These are phyloP conservation scores for Prionace glauca DNA, from an alignment of 2,797 vertebrate species.

Conservation along the genomic window DNA sequence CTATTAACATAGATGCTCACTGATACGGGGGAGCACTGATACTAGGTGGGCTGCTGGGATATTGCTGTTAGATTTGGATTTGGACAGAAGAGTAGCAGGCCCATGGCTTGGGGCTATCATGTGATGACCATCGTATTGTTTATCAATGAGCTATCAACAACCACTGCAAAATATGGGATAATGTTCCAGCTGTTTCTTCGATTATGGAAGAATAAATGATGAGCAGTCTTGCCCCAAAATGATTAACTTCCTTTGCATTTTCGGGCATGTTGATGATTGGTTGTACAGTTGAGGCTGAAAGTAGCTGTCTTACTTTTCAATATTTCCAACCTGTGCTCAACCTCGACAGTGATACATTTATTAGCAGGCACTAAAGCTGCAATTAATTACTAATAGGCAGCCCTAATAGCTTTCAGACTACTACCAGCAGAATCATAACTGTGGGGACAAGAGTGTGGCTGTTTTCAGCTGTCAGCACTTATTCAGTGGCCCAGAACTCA, in stretches of 20 bases:
- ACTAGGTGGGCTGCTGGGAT: not conserved
- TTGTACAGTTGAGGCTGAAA: not conserved
- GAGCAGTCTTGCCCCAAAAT: not conserved
- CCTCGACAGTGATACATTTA: slow-evolving; percentile 39
- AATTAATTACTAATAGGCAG: slow-evolving; percentile 43
- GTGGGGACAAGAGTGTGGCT: slow-evolving; percentile 42
- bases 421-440: slow-evolving; percentile 30
- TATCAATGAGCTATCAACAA: not conserved
- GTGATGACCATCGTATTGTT: not conserved
- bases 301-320: slow-evolving; percentile 47
- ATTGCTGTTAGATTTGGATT: not conserved
- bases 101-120: not conserved
- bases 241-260: not conserved
- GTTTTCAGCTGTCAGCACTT: slow-evolving; percentile 44
- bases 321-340: slow-evolving; percentile 47
- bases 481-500: slow-evolving; percentile 45
- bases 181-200: not conserved
- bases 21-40: not conserved
- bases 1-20: not conserved
- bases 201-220: not conserved
- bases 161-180: not conserved
- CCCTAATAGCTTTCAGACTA: slow-evolving; percentile 44
- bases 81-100: not conserved
- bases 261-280: not conserved
- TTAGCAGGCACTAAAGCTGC: not conserved